Evolutionary conservation across 2,113 vertebrate genomes (phyloP).

Genomic region (Channa argus): DNA sequence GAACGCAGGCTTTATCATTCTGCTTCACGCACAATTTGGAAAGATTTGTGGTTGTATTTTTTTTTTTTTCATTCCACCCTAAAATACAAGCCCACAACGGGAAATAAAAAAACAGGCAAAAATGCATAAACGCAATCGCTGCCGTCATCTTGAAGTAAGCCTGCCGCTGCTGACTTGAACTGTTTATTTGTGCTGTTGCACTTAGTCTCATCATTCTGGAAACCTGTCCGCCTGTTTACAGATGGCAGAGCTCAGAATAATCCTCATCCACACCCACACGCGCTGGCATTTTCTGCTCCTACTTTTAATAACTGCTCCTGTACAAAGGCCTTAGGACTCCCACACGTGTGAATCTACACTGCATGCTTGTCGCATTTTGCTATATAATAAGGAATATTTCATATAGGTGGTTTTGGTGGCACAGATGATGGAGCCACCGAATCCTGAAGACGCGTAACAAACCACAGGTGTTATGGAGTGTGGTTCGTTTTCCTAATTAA

Average conservation of each 20-base stretch:
- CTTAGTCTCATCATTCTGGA: conserved; percentile 42
- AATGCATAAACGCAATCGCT: conserved; percentile 23
- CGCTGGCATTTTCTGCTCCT: conserved; percentile 37
- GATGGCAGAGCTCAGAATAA: conserved; percentile 66
- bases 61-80: neutral
- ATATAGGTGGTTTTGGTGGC: neutral
- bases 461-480: conserved; percentile 64
- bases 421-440: conserved; percentile 3
- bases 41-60: neutral
- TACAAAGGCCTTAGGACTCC: conserved; percentile 35
- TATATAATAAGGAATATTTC: neutral
- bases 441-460: neutral
- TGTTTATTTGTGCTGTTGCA: conserved; percentile 48
- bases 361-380: neutral
- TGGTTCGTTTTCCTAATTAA: conserved; percentile 60
- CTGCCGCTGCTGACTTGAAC: conserved; percentile 41
- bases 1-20: neutral
- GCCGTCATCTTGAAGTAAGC: conserved; percentile 29
- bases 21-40: neutral
- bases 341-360: conserved; percentile 26
- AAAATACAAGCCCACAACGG: neutral
- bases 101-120: neutral
- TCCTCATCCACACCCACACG: conserved; percentile 64
- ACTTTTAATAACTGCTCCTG: conserved; percentile 46
- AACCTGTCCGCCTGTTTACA: conserved; percentile 68